phyloP scores from a whole-genome alignment of 2,797 vertebrate species.

The Sciurus carolinensis region DNA sequence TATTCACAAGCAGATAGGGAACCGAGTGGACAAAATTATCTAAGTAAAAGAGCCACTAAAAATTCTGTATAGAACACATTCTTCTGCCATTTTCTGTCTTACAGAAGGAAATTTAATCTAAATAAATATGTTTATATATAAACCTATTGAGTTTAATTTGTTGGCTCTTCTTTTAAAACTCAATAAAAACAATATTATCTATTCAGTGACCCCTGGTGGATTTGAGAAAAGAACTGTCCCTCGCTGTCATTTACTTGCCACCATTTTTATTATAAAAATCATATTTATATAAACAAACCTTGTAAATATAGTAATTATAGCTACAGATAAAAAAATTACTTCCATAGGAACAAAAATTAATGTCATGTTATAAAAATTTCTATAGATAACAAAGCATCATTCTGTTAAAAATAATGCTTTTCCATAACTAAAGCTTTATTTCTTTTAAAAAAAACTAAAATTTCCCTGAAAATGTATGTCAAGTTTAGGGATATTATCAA shows the following conservation, averaged over 20 bases:
- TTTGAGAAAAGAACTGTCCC: background rate
- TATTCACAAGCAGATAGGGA: background rate
- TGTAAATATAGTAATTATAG: background rate
- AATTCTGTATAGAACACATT: background rate
- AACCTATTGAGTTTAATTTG: background rate
- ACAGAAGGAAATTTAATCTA: background rate
- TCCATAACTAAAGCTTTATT: background rate
- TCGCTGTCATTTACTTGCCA: background rate
- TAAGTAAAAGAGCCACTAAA: background rate
- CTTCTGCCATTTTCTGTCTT: background rate
- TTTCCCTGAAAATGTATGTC: background rate
- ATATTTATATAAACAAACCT: background rate
- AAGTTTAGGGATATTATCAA: background rate
- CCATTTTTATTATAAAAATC: background rate
- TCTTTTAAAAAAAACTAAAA: background rate
- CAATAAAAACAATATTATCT: background rate
- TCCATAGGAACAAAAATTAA: background rate
- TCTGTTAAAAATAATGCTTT: background rate
- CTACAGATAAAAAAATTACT: conserved; percentile 1
- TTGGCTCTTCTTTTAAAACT: background rate
- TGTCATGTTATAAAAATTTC: background rate
- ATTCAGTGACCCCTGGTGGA: background rate
- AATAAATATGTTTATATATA: background rate
- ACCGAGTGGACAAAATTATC: background rate
- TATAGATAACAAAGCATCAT: background rate